Percentiles rank a stretch among this genome's conserved stretches.
Evolutionary conservation across 2,888 invertebrate genomes (phyloP).

Genomic region (Linyphia triangularis): DNA sequence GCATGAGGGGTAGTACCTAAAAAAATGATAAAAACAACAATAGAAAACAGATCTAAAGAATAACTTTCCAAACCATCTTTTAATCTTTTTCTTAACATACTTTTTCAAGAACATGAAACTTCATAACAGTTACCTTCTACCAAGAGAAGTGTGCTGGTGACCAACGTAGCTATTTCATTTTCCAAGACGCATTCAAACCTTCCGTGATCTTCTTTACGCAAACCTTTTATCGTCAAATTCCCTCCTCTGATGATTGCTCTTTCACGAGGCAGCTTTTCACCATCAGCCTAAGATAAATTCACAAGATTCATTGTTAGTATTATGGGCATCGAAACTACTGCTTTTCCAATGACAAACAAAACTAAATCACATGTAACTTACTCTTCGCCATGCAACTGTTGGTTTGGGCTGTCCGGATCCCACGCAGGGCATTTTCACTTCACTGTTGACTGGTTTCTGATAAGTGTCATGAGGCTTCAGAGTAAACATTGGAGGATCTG

Average conservation of each 20-base stretch:
- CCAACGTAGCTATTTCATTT: conserved; percentile 97
- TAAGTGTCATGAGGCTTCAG: conserved; percentile 94
- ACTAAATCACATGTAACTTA: conserved; percentile 78
- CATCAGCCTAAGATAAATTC: conserved; percentile 75
- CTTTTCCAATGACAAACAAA: not conserved
- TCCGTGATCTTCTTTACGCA: conserved; percentile 93
- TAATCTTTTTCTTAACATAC: too few relatives aligned
- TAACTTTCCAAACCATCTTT: too few relatives aligned
- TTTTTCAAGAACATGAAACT: too few relatives aligned
- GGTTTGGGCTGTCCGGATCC: conserved; percentile 95
- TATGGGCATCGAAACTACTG: not conserved
- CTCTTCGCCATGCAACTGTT: conserved; percentile 92
- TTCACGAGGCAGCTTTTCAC: conserved; percentile 76
- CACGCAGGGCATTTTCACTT: conserved; percentile 96
- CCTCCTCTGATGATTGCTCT: conserved; percentile 84
- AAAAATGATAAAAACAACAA: too few relatives aligned
- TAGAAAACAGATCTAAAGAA: too few relatives aligned
- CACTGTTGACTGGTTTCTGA: conserved; percentile 92
- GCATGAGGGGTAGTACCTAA: conserved; percentile 98
- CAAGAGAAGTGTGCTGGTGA: conserved; percentile 84
- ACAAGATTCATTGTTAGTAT: not conserved
- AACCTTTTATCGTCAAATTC: conserved; percentile 93
- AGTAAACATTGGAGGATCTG: conserved; percentile 95
- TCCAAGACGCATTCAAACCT: conserved; percentile 96
- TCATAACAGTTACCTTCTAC: conserved; percentile 80